Percentiles rank a stretch among this genome's conserved stretches.
Conservation (phyloP, 2,797 vertebrate genomes). For the Lagorchestes hirsutus region DNA sequence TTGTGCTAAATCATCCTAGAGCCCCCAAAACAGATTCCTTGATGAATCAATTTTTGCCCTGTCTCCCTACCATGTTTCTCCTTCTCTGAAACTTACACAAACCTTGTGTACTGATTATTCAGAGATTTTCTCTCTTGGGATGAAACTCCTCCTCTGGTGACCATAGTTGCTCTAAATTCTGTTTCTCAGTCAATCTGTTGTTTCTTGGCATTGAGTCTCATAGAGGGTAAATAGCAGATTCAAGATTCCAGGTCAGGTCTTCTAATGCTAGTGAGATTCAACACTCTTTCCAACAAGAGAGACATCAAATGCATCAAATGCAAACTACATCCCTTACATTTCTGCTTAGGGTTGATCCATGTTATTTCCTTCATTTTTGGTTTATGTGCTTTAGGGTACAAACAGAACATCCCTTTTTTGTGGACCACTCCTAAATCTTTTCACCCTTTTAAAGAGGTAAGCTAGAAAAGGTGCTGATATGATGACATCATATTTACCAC, state of each 20-base stretch:
- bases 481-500: neutral
- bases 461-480: constrained; percentile 57
- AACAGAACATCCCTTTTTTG: neutral
- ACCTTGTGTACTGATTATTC: neutral
- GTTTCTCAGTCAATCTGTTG: neutral
- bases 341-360: neutral
- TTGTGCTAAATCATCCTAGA: neutral
- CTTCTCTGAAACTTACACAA: neutral
- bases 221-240: neutral
- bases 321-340: neutral
- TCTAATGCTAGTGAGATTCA: neutral
- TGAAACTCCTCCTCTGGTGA: neutral
- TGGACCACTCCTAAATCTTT: accelerated
- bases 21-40: neutral
- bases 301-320: neutral
- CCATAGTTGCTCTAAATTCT: neutral
- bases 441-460: neutral
- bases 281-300: neutral
- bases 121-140: neutral
- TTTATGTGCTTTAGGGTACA: neutral
- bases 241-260: neutral
- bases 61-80: neutral
- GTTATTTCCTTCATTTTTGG: neutral
- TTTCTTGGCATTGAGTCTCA: neutral
- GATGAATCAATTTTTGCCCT: neutral